Evolutionary conservation across 2,888 invertebrate species (phyloP), one percentile per base, ranked within the genome.

Genomic region (Koerneria pararmatus): DNA sequence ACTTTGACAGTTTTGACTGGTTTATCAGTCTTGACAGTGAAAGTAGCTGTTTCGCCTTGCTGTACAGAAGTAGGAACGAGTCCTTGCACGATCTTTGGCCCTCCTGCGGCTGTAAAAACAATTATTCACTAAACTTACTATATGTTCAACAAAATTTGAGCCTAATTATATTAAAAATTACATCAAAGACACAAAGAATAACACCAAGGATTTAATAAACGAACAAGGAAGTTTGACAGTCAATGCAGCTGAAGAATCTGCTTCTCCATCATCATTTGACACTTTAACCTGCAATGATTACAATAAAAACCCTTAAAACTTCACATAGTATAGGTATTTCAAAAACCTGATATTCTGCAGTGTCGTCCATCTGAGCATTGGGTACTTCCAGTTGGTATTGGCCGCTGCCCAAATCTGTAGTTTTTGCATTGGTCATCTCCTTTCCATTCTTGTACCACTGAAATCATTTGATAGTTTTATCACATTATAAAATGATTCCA

Each of bases 21-120:
- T 0, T 92, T 90, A 34, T n/a, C 29, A n/a, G n/a, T n/a, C 80
- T 90, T 74, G 24, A 79, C 76, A 41, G 75, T 74, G 69, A 95
- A 85, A 69, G 89, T 90, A 53, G 94, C 87, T 0, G 90, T 90
- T 66, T 91, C 89, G 0, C 93, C 93, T 79, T 91, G 92, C 69
- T 91, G 90, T 3, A 93, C 89, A 0, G 83, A 83, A 67, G 79
- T 79, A 82, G 84, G 84, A 48, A 89, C 88, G 27, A 93, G 85
- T 67, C 89, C 89, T 84, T 91, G 90, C 54, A 89, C 88, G 79
- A 93, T 73, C 66, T 75, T 69, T 15, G 78, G 78, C 67, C 71
- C 76, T 35, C 61, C 68, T n/a, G 46, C 59, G 4, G 24, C 63
- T 11, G 34, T n/a, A n/a, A n/a, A n/a, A n/a, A n/a, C n/a, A n/a